Percentiles rank a stretch among this genome's conserved stretches.
These are phyloP conservation scores for Dendrolimus punctatus DNA, from an alignment of 1,140 invertebrate species.

Conservation along the genomic window DNA sequence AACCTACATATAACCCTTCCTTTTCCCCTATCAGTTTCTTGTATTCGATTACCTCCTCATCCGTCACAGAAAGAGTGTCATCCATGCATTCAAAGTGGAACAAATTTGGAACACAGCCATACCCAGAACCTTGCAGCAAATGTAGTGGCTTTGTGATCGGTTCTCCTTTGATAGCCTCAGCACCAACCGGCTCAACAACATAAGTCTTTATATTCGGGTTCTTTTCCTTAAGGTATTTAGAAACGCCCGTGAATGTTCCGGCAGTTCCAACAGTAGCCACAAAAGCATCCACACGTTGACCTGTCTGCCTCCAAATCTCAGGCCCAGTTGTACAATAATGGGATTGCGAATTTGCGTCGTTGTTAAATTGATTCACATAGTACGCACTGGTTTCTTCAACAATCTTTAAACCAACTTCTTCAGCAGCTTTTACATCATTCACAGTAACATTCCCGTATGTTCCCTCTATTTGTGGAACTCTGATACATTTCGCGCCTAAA, in stretches of 20 bases:
- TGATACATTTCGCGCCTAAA: slow-evolving; percentile 49
- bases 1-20: slow-evolving; percentile 60
- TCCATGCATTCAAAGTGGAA: slow-evolving; percentile 49
- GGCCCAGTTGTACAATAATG: slow-evolving; percentile 54
- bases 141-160: slow-evolving; percentile 54
- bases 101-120: slow-evolving; percentile 50
- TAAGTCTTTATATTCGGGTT: slow-evolving; percentile 42
- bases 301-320: slow-evolving; percentile 60
- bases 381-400: slow-evolving; percentile 44
- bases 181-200: slow-evolving; percentile 51
- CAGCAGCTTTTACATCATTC: slow-evolving; percentile 45
- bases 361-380: slow-evolving; percentile 56
- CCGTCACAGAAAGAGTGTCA: slow-evolving; percentile 41
- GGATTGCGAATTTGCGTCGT: slow-evolving; percentile 34
- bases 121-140: slow-evolving; percentile 58
- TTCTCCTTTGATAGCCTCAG: slow-evolving; percentile 47
- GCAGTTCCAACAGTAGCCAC: slow-evolving; percentile 55
- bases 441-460: slow-evolving; percentile 57
- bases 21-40: slow-evolving; percentile 50
- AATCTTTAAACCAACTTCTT: slow-evolving; percentile 38
- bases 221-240: slow-evolving; percentile 53
- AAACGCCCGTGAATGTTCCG: slow-evolving; percentile 49
- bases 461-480: slow-evolving; percentile 56
- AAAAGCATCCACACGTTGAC: slow-evolving; percentile 50
- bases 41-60: slow-evolving; percentile 52